Evolutionary conservation across 2,888 invertebrate genomes (phyloP).

Genomic region (Oscheius sp.): DNA sequence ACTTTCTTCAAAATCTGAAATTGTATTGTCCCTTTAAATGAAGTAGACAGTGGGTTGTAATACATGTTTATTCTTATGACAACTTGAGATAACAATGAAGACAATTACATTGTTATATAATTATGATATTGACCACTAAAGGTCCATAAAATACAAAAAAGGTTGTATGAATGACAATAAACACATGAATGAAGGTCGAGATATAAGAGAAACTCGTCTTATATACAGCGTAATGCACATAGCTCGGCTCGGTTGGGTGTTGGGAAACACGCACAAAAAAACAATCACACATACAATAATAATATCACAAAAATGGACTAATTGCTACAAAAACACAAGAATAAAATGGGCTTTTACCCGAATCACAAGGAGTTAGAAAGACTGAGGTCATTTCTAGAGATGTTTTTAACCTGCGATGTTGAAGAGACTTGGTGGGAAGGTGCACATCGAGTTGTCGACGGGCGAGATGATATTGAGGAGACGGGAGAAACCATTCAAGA

Average conservation of each 20-base stretch:
- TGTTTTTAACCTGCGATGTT: constrained; percentile 55
- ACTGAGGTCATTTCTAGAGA: not conserved
- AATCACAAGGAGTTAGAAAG: constrained; percentile 13
- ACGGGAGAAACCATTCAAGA: constrained; percentile 69
- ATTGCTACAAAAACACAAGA: constrained; percentile 1
- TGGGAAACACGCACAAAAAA: not conserved
- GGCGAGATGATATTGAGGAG: constrained; percentile 68
- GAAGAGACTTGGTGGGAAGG: constrained; percentile 70
- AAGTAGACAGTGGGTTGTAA: no score
- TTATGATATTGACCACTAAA: not conserved
- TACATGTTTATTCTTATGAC: no score
- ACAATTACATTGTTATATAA: not conserved
- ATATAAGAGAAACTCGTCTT: constrained; percentile 23
- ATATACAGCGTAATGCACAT: constrained; percentile 28
- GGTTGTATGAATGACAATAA: not conserved
- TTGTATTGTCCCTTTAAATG: no score
- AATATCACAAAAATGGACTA: not conserved
- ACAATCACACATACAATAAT: not conserved
- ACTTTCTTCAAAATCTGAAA: no score
- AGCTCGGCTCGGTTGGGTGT: constrained; percentile 26
- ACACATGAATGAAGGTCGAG: no score
- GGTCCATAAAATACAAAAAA: no score
- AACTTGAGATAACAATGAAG: not conserved
- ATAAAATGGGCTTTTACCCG: constrained; percentile 11
- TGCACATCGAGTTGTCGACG: constrained; percentile 69